These are phyloP conservation scores for Podiceps cristatus DNA, from an alignment of 2,113 vertebrate genomes.

Conservation along the genomic window DNA sequence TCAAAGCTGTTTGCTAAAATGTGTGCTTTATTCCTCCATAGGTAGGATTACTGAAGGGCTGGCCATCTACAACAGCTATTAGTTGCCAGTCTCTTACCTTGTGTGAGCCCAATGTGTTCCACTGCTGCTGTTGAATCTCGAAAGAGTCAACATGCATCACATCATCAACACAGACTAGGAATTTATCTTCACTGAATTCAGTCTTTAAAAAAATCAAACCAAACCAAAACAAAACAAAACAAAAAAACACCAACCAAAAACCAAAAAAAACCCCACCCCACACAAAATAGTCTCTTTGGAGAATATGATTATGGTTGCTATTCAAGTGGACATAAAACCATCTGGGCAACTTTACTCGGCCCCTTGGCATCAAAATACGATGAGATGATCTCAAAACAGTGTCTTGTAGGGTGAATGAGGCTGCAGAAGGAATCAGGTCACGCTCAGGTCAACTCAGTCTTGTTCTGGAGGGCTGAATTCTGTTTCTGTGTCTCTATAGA, in stretches of 20 bases:
- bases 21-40: neutral
- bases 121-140: neutral
- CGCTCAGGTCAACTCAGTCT: neutral
- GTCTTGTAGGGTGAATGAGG: neutral
- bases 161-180: neutral
- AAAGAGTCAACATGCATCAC: neutral
- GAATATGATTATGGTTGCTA: neutral
- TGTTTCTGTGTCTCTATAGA: neutral
- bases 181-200: neutral
- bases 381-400: neutral
- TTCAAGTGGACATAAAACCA: neutral
- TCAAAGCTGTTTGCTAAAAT: neutral
- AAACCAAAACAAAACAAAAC: no score
- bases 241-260: neutral
- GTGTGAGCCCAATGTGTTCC: fast-evolving
- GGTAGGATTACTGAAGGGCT: neutral
- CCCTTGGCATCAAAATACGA: neutral
- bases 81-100: neutral
- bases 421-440: neutral
- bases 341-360: neutral
- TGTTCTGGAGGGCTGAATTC: neutral
- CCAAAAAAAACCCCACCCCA: no score
- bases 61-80: neutral
- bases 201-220: neutral
- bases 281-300: neutral